Evolutionary conservation across 2,113 vertebrate genomes (phyloP), one percentile per base, ranked within the genome.

Genomic region (Cyanistes caeruleus): DNA sequence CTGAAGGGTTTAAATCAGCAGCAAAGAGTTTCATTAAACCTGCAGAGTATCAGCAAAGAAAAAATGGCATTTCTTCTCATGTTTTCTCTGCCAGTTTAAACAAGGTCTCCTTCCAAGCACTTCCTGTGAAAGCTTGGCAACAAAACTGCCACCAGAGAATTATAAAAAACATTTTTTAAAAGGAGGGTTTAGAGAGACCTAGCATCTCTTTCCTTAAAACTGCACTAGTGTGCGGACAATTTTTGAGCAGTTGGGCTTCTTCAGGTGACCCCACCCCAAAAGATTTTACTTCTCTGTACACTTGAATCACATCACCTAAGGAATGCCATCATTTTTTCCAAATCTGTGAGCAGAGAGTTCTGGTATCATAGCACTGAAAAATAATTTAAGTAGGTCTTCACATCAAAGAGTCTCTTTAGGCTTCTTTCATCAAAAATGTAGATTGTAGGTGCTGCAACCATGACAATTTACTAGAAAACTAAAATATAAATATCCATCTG

Each of bases 31-130:
- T 79, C 48, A 65, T 28, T 81, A 92, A 92, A 82, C 37, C 53
- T 94, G 70, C 27, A 59, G 80, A 96, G 51, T 20, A 33, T 76
- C 84, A 76, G 84, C 11, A 75, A 52, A 76, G 37, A 35, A 85
- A 91, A 79, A 84, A 51, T 0, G 16, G 19, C 25, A 53, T 76
- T 92, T 90, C 69, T 89, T 72, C 63, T 79, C 51, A 56, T 22
- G 31, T 68, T 82, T 82, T 94, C 53, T 89, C 74, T 83, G 81
- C 67, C 87, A 80, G 70, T 62, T 79, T 73, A 96, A 93, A 90
- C 44, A 84, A 80, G 9, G 33, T 62, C 41, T 75, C 87, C 56
- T 87, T 95, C 76, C 86, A 95, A 88, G 80, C 30, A 84, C 68
- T 92, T 83, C 86, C 92, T 77, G 51, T 52, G 59, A 93, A 76